phyloP scores from a whole-genome alignment of 2,113 vertebrate species.

The Falco punctatus region DNA sequence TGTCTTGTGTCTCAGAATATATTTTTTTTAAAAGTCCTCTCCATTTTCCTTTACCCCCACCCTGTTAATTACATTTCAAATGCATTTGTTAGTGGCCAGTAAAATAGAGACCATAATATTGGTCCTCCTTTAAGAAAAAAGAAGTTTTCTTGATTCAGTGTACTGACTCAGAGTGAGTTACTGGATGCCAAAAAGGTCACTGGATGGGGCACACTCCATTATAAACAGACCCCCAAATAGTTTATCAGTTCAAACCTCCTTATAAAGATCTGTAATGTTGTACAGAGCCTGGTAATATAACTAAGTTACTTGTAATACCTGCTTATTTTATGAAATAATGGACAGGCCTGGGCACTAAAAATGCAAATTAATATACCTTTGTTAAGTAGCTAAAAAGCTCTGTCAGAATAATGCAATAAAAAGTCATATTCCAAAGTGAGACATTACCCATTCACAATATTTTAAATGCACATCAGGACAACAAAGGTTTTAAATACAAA shows the following conservation, averaged over 20 bases:
- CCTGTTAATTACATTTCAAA: background rate
- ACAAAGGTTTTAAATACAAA: constrained; percentile 8
- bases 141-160: background rate
- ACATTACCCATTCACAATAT: background rate
- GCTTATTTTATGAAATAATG: constrained; percentile 37
- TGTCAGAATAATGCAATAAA: constrained; percentile 18
- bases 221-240: background rate
- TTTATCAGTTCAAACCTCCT: constrained; percentile 12
- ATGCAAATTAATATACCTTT: constrained; percentile 43
- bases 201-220: background rate
- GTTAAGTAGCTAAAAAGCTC: constrained; percentile 6
- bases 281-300: constrained; percentile 9
- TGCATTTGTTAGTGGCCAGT: background rate
- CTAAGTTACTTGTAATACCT: constrained; percentile 13
- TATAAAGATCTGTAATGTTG: constrained; percentile 19
- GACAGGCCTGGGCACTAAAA: background rate
- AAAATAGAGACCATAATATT: background rate
- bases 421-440: background rate
- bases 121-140: background rate
- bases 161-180: constrained; percentile 28
- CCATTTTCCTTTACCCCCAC: background rate
- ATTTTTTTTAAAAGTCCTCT: background rate
- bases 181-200: background rate
- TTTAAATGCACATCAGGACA: constrained; percentile 4
- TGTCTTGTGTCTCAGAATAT: background rate